Conservation (phyloP, 2,888 invertebrate genomes). For the Pandemis heparana region DNA sequence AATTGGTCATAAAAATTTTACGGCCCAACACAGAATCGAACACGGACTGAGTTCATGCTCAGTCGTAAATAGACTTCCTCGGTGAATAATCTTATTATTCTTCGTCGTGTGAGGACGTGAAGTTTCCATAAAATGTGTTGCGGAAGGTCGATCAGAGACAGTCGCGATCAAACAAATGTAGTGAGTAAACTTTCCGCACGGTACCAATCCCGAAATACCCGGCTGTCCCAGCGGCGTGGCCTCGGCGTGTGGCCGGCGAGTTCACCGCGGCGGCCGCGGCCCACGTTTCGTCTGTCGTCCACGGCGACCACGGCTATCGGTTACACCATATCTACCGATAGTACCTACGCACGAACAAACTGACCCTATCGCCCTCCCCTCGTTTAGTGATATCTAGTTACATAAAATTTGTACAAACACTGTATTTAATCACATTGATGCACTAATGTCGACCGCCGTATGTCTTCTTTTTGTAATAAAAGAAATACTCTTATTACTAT, state of each 20-base stretch:
- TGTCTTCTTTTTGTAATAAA: too few species aligned
- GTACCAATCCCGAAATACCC: conserved; percentile 83
- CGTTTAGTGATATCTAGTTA: neutral
- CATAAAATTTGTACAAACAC: too few species aligned
- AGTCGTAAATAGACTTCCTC: conserved; percentile 45
- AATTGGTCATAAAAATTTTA: conserved; percentile 54
- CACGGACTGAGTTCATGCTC: conserved; percentile 45
- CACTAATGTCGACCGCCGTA: too few species aligned
- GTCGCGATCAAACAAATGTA: conserved; percentile 64
- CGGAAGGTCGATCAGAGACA: conserved; percentile 71
- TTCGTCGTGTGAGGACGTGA: conserved; percentile 52
- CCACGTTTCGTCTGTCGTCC: conserved; percentile 38
- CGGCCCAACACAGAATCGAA: conserved; percentile 46
- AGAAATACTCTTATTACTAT: too few species aligned
- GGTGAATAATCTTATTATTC: conserved; percentile 50
- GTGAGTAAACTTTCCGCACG: conserved; percentile 83
- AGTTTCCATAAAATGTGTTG: conserved; percentile 56
- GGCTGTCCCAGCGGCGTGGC: conserved; percentile 64
- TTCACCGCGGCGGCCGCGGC: conserved; percentile 16
- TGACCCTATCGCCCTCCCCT: neutral
- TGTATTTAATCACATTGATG: too few species aligned
- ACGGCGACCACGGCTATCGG: conserved; percentile 19
- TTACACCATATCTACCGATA: conserved; percentile 15
- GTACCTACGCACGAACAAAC: conserved; percentile 24
- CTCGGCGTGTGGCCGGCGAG: conserved; percentile 41